A percentile compares a stretch with the other conserved stretches of the same genome.
phyloP scores from a whole-genome alignment of 2,113 vertebrate genomes.

The Corynorhinus townsendii region DNA sequence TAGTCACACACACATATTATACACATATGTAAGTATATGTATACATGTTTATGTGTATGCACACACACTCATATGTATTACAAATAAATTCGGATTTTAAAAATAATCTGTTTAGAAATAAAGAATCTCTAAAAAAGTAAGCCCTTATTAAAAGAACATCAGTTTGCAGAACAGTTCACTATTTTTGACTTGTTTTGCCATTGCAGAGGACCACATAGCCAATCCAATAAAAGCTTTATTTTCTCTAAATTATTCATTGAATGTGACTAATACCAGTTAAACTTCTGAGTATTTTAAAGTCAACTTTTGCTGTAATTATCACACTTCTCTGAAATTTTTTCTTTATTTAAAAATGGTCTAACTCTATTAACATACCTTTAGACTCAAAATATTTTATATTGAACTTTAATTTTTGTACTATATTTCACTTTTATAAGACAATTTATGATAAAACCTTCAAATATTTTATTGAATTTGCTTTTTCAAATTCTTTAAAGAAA shows the following conservation, averaged over 20 bases:
- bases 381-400: slow-evolving; percentile 15
- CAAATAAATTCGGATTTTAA: background rate
- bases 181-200: background rate
- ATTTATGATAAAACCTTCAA: background rate
- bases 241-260: background rate
- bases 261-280: background rate
- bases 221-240: background rate
- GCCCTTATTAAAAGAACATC: background rate
- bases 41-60: too few relatives aligned
- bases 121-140: background rate
- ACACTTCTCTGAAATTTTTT: background rate
- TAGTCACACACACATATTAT: background rate
- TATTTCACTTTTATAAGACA: background rate
- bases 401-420: background rate
- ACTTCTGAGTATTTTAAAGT: background rate
- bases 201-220: background rate
- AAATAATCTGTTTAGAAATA: background rate
- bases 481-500: background rate
- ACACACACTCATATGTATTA: background rate
- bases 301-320: background rate
- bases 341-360: background rate
- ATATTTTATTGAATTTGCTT: slow-evolving; percentile 9
- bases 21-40: background rate
- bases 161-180: background rate
- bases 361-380: background rate